Base-by-base conservation (phyloP, 2,888 invertebrate species). In the Perdita meconis region DNA sequence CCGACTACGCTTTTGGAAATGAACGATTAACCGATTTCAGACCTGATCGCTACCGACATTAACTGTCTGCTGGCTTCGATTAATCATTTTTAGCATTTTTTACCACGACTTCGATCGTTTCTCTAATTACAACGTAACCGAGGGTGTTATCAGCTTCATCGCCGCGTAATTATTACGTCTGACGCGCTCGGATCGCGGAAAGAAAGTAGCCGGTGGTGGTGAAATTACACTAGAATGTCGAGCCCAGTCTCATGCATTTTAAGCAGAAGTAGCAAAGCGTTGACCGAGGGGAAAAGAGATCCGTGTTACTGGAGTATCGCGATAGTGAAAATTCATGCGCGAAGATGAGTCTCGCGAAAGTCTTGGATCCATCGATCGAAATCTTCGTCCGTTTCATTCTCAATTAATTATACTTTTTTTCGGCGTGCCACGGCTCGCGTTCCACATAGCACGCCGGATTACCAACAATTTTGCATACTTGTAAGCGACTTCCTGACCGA, bases 161-260 rank as follows among this genome's bases (percentile, higher is more conserved):
- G 38, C 56, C 63, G 59, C 51, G 70, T 78, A 83, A 83, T 83
- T 75, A 71, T 83, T 83, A 76, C 83, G 75, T 75, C 55, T 12
- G 66, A 56, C 24, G 69, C 69, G 36, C 66, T 19, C 50, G 71
- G 42, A 79, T 82, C 79, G 82, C 74, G 82, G 82, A 77, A 83
- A 83, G 83, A 83, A 83, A 83, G 83, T 74, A 36, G 40, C 34
- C 44, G 34, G 6, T 30, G 56, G 60, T 64, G 63, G 63, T 68
- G 80, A 80, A 83, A 80, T 78, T 83, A 63, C 68, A 1, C 2
- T 61, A 19, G 12, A 22, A 36, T 40, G 50, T 60, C 47, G 42
- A 26, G 13, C 44, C 16, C 26, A 22, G 30, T 38, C 50, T 60
- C 40, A 6, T 61, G 47, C 64, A 63, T 71, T 81, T 74, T 56